These are phyloP conservation scores for Strigamia crassipes DNA, from an alignment of 2,888 invertebrate species.

Conservation along the genomic window DNA sequence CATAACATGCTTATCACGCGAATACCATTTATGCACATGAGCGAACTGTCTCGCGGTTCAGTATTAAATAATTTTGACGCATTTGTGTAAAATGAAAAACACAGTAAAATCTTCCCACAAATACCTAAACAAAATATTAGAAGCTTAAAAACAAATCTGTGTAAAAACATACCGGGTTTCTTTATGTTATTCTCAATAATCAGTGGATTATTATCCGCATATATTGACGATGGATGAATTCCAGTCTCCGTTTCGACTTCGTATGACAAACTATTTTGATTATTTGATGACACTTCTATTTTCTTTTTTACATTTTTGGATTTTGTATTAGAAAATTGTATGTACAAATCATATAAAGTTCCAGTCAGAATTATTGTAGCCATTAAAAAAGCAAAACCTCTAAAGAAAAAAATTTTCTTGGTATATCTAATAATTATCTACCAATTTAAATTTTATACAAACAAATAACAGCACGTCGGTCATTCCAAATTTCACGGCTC, in stretches of 20 bases:
- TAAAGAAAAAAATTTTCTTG: neutral
- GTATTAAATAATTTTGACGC: conserved; percentile 60
- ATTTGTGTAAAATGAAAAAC: conserved; percentile 64
- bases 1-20: conserved; percentile 65
- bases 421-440: neutral
- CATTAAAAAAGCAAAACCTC: neutral
- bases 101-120: conserved; percentile 57
- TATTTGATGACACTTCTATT: neutral
- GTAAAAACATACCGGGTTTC: neutral
- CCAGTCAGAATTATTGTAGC: neutral
- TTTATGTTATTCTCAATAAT: neutral
- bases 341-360: neutral
- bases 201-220: neutral
- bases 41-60: conserved; percentile 55
- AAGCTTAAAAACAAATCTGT: neutral
- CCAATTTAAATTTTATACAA: neutral
- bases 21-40: conserved; percentile 63
- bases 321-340: neutral
- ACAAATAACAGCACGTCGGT: neutral
- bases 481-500: conserved; percentile 3
- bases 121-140: neutral
- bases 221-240: neutral
- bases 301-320: neutral
- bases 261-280: neutral
- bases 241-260: neutral